These are phyloP conservation scores for Ectropis grisescens DNA, from an alignment of 1,140 invertebrate species.

Conservation along the genomic window DNA sequence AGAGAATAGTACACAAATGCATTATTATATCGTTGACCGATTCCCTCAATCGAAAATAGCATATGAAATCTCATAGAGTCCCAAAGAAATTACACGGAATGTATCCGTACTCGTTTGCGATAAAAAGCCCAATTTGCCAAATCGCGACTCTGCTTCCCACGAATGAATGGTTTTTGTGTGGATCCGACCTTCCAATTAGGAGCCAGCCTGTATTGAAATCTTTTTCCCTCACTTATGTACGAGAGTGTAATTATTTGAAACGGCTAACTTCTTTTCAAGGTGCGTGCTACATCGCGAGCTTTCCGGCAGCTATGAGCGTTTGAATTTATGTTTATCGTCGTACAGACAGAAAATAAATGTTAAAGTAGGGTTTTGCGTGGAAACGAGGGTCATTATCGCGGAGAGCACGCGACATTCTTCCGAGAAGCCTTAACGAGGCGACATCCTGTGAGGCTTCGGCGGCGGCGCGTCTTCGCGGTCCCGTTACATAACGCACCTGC, in stretches of 20 bases:
- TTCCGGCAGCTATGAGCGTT: too few relatives aligned
- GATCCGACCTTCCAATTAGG: constrained; percentile 27
- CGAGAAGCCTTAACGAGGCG: constrained; percentile 9
- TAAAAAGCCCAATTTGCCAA: too few relatives aligned
- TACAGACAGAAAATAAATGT: background rate
- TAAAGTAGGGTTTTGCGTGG: background rate
- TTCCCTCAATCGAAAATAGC: too few relatives aligned
- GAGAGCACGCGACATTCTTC: constrained; percentile 6
- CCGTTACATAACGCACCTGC: constrained; percentile 61
- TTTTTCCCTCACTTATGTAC: constrained; percentile 9
- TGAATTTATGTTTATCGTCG: background rate
- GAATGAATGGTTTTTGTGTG: constrained; percentile 24
- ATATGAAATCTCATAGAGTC: too few relatives aligned
- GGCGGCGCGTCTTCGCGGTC: constrained; percentile 11
- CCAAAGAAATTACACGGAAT: too few relatives aligned
- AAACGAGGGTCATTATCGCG: constrained; percentile 3
- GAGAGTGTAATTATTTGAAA: background rate
- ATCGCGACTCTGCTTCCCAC: constrained; percentile 4
- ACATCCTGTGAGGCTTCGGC: constrained; percentile 11
- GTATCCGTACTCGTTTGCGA: too few relatives aligned
- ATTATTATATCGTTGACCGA: too few relatives aligned
- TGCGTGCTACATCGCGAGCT: too few relatives aligned
- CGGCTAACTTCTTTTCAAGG: too few relatives aligned
- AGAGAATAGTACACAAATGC: too few relatives aligned
- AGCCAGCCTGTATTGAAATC: constrained; percentile 14